Evolutionary conservation across 2,888 invertebrate genomes (phyloP), one percentile per base, ranked within the genome.

Genomic region (Pseudeuparius sepicola): DNA sequence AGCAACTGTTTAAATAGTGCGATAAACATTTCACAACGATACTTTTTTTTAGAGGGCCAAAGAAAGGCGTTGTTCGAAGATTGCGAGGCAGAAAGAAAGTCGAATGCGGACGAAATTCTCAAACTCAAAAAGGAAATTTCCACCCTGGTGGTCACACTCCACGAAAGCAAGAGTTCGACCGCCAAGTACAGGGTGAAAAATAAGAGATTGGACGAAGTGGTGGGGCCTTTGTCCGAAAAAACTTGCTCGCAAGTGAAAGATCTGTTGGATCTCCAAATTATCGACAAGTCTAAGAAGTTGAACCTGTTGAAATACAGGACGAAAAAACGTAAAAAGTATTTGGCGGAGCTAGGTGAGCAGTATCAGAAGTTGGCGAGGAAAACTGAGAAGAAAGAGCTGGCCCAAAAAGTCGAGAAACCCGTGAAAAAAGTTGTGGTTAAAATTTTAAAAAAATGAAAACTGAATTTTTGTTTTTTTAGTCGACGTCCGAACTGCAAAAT

Each of bases 51-150:
- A 51, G 87, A 87, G 73, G 86, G 87, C 6, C 86, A 86, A 64
- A 73, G 86, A 48, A 85, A 84, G 51, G 86, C 87, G 0, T 73
- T 81, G 40, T 82, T 75, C 48, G 86, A 86, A 57, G 83, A 85
- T 56, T 80, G 78, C 58, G 82, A 84, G 52, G 72, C 75, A 4
- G 81, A 80, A 53, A 77, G 75, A 45, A 76, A 76, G 49, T 71
- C 74, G 41, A 82, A 83, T 55, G 66, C 68, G 37, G 80, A 83
- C 36, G 73, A 76, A 36, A 80, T 87, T 42, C 59, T 70, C 14
- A 68, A 72, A 3, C 57, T 87, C 14, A 87, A 85, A 58, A 81
- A 77, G 49, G 80, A 82, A 49, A 75, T 84, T 29, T 76, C 75
- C 45, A 64, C 73, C 36, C 57, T 82, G 10, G 66, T 77, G 1